A percentile compares a stretch with the other conserved stretches of the same genome.
Evolutionary conservation across 1,140 invertebrate genomes (phyloP).

Genomic region (Drosophila guanche): DNA sequence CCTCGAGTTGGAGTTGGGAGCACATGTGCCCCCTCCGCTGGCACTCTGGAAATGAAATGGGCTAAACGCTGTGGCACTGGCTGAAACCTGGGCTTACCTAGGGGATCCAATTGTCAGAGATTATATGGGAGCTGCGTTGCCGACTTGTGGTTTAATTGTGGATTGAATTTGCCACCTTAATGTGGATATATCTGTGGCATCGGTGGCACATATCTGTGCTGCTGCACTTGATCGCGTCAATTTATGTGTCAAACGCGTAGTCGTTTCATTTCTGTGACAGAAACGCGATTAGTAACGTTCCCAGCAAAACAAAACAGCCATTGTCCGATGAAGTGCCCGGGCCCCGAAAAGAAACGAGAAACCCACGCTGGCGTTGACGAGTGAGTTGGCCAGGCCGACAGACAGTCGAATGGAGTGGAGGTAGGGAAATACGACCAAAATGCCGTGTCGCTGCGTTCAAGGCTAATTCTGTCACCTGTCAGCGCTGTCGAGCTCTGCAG

Average conservation of each 20-base stretch:
- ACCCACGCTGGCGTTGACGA: constrained; percentile 40
- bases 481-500: constrained; percentile 60
- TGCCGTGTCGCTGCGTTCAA: constrained; percentile 47
- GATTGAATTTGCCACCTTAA: constrained; percentile 63
- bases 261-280: constrained; percentile 78
- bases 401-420: neutral
- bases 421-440: constrained; percentile 25
- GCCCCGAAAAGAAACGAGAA: constrained; percentile 1
- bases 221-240: constrained; percentile 75
- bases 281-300: constrained; percentile 73
- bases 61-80: constrained; percentile 9
- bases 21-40: too few relatives aligned
- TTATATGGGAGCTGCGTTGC: constrained; percentile 11
- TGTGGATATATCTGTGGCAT: constrained; percentile 31
- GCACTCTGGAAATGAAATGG: constrained; percentile 4
- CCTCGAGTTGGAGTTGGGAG: too few relatives aligned
- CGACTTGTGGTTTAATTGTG: constrained; percentile 34
- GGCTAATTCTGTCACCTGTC: constrained; percentile 81
- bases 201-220: constrained; percentile 6
- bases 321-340: constrained; percentile 40
- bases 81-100: neutral
- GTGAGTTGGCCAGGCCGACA: constrained; percentile 6
- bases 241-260: constrained; percentile 71
- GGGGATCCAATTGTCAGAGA: constrained; percentile 3
- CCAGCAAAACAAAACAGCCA: constrained; percentile 12